Conservation (phyloP, 2,113 vertebrate genomes). For the Tamias sibiricus region DNA sequence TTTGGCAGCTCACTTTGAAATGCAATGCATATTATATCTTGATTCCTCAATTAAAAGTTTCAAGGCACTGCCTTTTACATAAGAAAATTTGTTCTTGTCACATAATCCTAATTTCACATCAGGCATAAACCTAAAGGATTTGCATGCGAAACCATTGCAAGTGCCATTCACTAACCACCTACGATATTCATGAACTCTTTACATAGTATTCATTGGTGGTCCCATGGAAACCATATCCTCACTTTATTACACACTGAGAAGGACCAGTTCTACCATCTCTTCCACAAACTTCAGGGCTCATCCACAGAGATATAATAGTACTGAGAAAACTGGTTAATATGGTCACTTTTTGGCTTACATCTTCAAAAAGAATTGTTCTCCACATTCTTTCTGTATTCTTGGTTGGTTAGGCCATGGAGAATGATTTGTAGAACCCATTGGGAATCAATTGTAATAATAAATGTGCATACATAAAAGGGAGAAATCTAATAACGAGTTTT, state of each 20-base stretch:
- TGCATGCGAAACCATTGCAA: not conserved
- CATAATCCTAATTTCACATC: not conserved
- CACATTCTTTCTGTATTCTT: not conserved
- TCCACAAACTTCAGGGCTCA: not conserved
- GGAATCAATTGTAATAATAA: not conserved
- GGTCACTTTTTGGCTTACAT: not conserved
- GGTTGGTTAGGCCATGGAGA: not conserved
- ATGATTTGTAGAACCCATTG: not conserved
- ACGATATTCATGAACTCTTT: not conserved
- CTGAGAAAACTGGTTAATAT: not conserved
- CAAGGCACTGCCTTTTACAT: not conserved
- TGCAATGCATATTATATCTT: not conserved
- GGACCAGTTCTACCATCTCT: not conserved
- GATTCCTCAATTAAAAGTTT: not conserved
- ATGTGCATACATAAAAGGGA: not conserved
- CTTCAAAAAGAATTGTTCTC: conserved; percentile 4
- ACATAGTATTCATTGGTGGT: not conserved
- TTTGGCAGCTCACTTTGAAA: not conserved
- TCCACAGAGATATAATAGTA: not conserved
- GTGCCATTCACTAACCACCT: not conserved
- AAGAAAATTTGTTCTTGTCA: not conserved
- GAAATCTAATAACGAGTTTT: not conserved
- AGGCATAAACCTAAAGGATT: not conserved
- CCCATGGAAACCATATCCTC: not conserved
- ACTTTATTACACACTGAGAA: not conserved